Evolutionary conservation across 2,888 invertebrate genomes (phyloP).

Genomic region (Lasioglossum malachurum): DNA sequence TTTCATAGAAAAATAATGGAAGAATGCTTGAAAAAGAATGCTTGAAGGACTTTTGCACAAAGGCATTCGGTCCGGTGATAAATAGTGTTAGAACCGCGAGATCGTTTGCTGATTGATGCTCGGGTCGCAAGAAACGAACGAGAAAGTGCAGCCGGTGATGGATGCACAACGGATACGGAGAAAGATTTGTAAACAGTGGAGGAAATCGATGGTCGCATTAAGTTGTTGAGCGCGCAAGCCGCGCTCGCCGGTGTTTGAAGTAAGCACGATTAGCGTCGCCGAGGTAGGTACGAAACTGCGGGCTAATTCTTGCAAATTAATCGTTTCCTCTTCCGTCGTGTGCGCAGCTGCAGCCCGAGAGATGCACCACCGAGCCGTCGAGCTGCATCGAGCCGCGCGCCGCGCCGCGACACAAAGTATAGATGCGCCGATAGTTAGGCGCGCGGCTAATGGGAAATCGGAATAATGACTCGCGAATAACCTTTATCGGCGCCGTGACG

Average conservation of each 20-base stretch:
- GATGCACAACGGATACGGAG: neutral
- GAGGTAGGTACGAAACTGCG: conserved; percentile 48
- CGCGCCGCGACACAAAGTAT: conserved; percentile 57
- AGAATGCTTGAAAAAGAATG: neutral
- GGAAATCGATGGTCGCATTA: conserved; percentile 39
- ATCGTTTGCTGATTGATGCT: neutral
- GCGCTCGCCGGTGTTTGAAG: conserved; percentile 23
- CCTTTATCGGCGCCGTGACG: conserved; percentile 82
- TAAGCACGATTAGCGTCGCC: conserved; percentile 49
- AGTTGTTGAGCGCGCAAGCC: conserved; percentile 9
- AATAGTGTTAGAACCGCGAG: neutral
- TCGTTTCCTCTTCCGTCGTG: conserved; percentile 67
- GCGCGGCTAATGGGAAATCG: conserved; percentile 76
- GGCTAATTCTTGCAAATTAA: conserved; percentile 63
- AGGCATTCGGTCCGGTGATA: neutral
- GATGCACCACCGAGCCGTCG: conserved; percentile 5
- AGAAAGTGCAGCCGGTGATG: neutral
- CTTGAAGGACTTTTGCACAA: neutral
- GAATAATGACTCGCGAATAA: conserved; percentile 82
- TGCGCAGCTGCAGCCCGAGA: neutral
- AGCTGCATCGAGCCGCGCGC: conserved; percentile 29
- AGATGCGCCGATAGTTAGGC: conserved; percentile 58
- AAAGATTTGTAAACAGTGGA: neutral
- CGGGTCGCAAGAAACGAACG: neutral
- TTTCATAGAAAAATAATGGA: neutral